Evolutionary conservation across 2,888 invertebrate genomes (phyloP).

Genomic region (Luffia ferchaultella): DNA sequence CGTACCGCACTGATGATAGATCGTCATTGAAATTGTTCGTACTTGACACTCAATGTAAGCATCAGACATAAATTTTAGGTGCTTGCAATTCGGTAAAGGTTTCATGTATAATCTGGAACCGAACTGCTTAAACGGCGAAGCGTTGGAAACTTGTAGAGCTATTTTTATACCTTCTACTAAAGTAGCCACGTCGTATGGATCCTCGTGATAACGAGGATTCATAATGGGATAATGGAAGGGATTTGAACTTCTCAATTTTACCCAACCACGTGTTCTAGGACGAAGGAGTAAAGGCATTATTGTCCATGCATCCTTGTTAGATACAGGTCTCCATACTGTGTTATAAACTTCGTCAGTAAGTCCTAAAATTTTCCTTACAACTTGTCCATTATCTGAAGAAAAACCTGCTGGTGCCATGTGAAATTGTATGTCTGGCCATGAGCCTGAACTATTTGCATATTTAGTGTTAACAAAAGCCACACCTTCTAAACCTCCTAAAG

Average conservation of each 20-base stretch:
- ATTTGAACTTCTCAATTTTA: conserved; percentile 78
- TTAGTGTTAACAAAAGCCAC: conserved; percentile 87
- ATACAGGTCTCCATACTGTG: conserved; percentile 80
- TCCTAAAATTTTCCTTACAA: conserved; percentile 80
- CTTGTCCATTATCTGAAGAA: conserved; percentile 78
- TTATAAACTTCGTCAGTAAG: conserved; percentile 83
- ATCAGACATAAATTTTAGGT: conserved; percentile 77
- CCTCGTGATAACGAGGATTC: conserved; percentile 91
- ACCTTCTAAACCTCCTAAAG: conserved; percentile 87
- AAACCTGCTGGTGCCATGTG: conserved; percentile 93
- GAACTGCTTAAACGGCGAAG: conserved; percentile 81
- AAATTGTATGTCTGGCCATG: conserved; percentile 90
- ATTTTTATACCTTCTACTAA: conserved; percentile 87
- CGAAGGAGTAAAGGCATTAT: conserved; percentile 85
- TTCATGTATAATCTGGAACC: conserved; percentile 78
- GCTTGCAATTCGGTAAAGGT: conserved; percentile 81
- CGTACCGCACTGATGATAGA: conserved; percentile 89
- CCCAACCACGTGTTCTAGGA: conserved; percentile 81
- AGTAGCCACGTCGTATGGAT: conserved; percentile 78
- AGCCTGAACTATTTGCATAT: conserved; percentile 77
- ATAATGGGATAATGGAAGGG: conserved; percentile 89
- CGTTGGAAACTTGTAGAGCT: conserved; percentile 75
- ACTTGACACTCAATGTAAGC: conserved; percentile 89
- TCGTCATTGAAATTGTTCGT: conserved; percentile 87
- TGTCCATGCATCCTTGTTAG: conserved; percentile 82